phyloP scores from a whole-genome alignment of 2,113 vertebrate genomes.

The Otolemur garnettii region DNA sequence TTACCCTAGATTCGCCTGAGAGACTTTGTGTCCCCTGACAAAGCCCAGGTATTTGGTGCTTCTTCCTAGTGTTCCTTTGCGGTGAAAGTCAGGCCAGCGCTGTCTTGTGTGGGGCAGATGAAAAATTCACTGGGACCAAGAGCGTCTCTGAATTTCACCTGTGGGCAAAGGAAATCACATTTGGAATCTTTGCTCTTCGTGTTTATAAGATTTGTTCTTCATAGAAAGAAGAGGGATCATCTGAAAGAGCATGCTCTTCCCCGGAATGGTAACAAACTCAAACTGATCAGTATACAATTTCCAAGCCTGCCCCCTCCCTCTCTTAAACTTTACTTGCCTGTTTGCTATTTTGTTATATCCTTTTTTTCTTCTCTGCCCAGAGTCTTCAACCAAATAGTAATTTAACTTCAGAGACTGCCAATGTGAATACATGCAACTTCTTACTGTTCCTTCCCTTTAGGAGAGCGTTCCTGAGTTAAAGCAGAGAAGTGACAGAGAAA shows the following conservation, averaged over 20 bases:
- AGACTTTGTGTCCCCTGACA: not conserved
- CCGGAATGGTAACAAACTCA: not conserved
- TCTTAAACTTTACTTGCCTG: not conserved
- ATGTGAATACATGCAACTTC: conserved; percentile 13
- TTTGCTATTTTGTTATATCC: conserved; percentile 6
- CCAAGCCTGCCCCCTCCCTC: not conserved
- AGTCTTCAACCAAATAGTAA: conserved; percentile 6
- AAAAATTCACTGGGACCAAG: not conserved
- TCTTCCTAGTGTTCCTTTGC: not conserved
- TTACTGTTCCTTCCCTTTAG: not conserved
- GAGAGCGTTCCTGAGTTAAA: not conserved
- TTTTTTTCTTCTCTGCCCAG: not conserved
- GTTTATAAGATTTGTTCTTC: not conserved
- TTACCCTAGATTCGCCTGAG: not conserved
- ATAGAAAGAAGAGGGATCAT: not conserved
- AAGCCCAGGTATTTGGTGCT: not conserved
- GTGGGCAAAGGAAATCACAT: not conserved
- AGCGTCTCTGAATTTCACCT: not conserved
- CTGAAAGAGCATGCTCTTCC: not conserved
- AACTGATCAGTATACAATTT: not conserved
- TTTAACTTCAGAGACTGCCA: conserved; percentile 24
- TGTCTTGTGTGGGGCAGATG: not conserved
- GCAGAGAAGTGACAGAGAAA: not conserved
- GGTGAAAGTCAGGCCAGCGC: not conserved
- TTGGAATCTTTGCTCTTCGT: not conserved